Evolutionary conservation across 2,113 vertebrate species (phyloP).

Genomic region (Sander vitreus): DNA sequence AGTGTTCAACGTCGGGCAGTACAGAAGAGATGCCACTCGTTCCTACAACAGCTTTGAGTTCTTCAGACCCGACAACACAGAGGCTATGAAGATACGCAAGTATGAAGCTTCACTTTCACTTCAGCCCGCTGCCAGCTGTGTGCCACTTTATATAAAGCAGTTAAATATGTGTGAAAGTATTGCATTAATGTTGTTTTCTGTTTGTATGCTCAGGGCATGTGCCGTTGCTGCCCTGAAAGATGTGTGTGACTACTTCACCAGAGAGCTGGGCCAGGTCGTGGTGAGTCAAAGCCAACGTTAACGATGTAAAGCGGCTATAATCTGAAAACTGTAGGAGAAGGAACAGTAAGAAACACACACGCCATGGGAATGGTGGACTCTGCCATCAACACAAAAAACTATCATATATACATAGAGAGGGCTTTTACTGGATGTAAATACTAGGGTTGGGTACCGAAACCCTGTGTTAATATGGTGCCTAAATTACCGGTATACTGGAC

Average conservation of each 20-base stretch:
- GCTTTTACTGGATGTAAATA: no score
- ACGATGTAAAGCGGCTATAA: no score
- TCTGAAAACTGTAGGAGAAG: no score
- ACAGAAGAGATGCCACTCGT: conserved; percentile 88
- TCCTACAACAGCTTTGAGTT: conserved; percentile 91
- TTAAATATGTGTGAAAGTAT: not conserved
- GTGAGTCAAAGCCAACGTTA: conserved; percentile 76
- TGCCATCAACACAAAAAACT: no score
- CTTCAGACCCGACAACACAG: conserved; percentile 89
- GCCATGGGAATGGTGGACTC: no score
- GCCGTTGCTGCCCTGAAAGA: conserved; percentile 89
- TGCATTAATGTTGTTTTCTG: not conserved
- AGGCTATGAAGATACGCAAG: conserved; percentile 91
- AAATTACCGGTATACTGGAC: no score
- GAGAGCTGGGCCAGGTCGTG: conserved; percentile 88
- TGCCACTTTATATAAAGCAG: no score
- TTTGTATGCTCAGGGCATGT: conserved; percentile 83
- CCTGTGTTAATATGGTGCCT: no score
- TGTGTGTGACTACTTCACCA: conserved; percentile 86
- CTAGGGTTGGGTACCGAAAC: no score
- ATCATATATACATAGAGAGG: no score
- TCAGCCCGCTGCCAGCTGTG: not conserved
- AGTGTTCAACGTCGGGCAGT: conserved; percentile 94
- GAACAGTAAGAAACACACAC: no score
- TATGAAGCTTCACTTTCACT: conserved; percentile 62